Evolutionary conservation across 2,797 vertebrate genomes (phyloP), one percentile per base, ranked within the genome.

Genomic region (Mormyrus hasselquistii): DNA sequence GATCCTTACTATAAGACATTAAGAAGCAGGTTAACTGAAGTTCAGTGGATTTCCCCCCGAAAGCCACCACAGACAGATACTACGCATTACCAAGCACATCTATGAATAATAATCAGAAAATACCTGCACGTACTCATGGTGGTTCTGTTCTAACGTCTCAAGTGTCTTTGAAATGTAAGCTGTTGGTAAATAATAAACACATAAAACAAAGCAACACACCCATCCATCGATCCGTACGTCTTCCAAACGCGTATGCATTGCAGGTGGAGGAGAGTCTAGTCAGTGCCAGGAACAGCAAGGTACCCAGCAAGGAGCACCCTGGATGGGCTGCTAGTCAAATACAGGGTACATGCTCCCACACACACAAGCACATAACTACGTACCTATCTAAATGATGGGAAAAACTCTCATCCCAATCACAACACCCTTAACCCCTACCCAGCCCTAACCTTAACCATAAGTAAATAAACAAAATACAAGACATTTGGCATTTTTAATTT

Each of bases 111-210:
- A 84, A 47, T 7, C 19, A 84, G 52, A 2, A 55, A 41, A 91
- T 91, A 98, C 98, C 96, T 97, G 96, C 69, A 98, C 88, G 90
- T 95, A 96, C 91, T 99, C 97, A 3, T 96, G 94, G 90, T 95
- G 95, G 10, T 97, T 96, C 84, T 99, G 97, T 91, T 99, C 97
- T 89, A 98, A 90, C 53, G 95, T 96, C 92, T 97, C 96, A 93
- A 99, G 94, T 2, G 93, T 94, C 9, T 89, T 91, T 0, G 96
- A 96, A 88, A 99, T 49, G 2, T 97, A 97, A 86, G 96, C 98
- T 99, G 93, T 82, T 29, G 88, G 55, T 38, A 86, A 86, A 44
- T 2, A 47, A 34, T 90, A 44, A 2, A 14, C 25, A 89, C 5
- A 88, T 4, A 90, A 53, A 79, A 50, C 8, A 86, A 79, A 88